A percentile compares a stretch with the other conserved stretches of the same genome.
Conservation (phyloP, 92 coral and sea anemone species). For the Chrysogorgia sp. region DNA sequence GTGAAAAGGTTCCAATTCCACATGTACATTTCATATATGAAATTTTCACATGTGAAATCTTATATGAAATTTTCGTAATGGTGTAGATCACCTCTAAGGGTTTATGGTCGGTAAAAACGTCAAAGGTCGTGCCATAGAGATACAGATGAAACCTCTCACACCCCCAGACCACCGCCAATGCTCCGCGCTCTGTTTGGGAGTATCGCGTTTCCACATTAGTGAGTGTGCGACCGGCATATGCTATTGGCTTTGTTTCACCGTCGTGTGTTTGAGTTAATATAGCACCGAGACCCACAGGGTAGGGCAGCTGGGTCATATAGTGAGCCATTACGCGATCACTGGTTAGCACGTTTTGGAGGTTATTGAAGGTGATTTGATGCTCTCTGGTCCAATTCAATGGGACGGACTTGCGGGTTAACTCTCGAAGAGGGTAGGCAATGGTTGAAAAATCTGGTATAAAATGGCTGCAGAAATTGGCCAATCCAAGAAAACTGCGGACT, state of each 20-base stretch:
- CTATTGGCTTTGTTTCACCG: background rate
- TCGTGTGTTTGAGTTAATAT: background rate
- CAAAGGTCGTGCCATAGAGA: background rate
- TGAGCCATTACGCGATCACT: constrained; percentile 26
- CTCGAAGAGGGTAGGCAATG: constrained; percentile 6
- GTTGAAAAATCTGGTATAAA: constrained; percentile 25
- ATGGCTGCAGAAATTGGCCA: constrained; percentile 19
- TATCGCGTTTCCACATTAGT: background rate
- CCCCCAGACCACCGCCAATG: background rate
- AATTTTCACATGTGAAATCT: too few species aligned
- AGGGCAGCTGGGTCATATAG: constrained; percentile 8
- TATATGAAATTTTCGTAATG: too few species aligned
- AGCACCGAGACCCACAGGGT: constrained; percentile 40
- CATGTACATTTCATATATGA: too few species aligned
- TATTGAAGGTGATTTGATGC: background rate
- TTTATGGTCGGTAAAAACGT: background rate
- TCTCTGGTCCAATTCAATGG: background rate
- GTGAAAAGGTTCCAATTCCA: too few species aligned
- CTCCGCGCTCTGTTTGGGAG: background rate
- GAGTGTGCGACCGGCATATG: too few species aligned
- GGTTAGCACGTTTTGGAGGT: background rate
- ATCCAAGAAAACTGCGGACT: constrained; percentile 4
- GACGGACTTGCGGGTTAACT: too few species aligned
- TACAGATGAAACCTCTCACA: background rate
- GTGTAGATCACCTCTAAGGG: background rate